Percentiles rank a stretch among this genome's conserved stretches.
phyloP scores from a whole-genome alignment of 2,113 vertebrate species.

The Thamnophis sirtalis region DNA sequence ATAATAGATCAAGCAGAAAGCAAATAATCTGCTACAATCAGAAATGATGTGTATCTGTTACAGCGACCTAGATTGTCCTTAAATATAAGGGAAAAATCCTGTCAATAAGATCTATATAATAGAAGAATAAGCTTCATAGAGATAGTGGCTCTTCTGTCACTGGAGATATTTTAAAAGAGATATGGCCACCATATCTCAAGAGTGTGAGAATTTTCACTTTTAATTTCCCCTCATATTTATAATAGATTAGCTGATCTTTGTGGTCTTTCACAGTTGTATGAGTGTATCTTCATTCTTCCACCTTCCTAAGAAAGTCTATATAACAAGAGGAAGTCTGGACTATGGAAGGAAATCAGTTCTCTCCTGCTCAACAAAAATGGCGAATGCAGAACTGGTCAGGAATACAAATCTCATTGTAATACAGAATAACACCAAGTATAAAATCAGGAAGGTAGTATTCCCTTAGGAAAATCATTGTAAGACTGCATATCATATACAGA shows the following conservation, averaged over 20 bases:
- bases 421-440: not conserved
- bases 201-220: not conserved
- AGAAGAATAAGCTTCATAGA: not conserved
- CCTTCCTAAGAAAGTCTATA: not conserved
- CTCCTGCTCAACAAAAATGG: not conserved
- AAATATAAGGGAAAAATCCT: not conserved
- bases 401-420: not conserved
- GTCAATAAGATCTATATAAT: not conserved
- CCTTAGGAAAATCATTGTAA: not conserved
- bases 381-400: not conserved
- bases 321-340: not conserved
- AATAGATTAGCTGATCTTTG: not conserved
- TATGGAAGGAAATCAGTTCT: not conserved
- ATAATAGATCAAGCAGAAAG: not conserved
- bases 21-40: not conserved
- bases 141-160: not conserved
- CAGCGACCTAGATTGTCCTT: not conserved
- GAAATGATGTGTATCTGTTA: not conserved
- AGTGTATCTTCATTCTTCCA: not conserved
- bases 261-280: not conserved
- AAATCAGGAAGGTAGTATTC: not conserved
- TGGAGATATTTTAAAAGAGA: not conserved
- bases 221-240: not conserved
- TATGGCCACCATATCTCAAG: not conserved
- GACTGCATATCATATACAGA: not conserved